Evolutionary conservation across 2,113 vertebrate species (phyloP), one percentile per base, ranked within the genome.

Genomic region (Neogale vison): DNA sequence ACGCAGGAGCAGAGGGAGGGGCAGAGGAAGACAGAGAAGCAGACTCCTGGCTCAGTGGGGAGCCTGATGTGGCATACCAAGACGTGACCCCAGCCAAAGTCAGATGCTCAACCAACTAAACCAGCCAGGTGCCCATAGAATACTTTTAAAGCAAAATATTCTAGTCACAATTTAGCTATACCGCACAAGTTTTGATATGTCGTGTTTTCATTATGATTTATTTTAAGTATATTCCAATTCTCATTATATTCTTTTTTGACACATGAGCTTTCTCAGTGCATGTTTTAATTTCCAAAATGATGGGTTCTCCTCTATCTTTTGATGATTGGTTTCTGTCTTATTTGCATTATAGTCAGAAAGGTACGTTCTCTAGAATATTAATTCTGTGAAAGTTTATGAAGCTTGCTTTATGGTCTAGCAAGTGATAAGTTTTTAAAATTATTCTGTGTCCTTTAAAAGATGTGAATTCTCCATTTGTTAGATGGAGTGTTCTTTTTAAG

Each of bases 191-290:
- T 91, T 88, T 31, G 34, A 88, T 36, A 17, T 23, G 4, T 24
- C 69, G 13, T 24, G 15, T 71, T 96, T 96, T 91, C 7, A 39
- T 79, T 93, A 87, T 88, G 85, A 45, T 20, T 92, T 77, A 79
- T 67, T 91, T 91, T 61, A 80, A 67, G 80, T 85, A 39, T 39
- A 42, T 94, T 88, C 11, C 29, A 42, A 7, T 50, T 81, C 85
- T 77, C 14, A 57, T 80, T 36, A 57, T 63, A 8, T 95, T 77
- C 72, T 52, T 47, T 52, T 77, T 50, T 61, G 47, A 74, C 36
- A 86, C 17, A 71, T 4, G 15, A 88, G 4, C 29, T 89, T 93
- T 80, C 47, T 24, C 89, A 96, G 93, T 50, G 6, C 80, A 2
- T 79, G 23, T 47, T 72, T 91, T 67, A 45, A 80, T 81, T 84